These are phyloP conservation scores for Drosophila subpulchrella DNA, from an alignment of 1,140 invertebrate species.

Conservation along the genomic window DNA sequence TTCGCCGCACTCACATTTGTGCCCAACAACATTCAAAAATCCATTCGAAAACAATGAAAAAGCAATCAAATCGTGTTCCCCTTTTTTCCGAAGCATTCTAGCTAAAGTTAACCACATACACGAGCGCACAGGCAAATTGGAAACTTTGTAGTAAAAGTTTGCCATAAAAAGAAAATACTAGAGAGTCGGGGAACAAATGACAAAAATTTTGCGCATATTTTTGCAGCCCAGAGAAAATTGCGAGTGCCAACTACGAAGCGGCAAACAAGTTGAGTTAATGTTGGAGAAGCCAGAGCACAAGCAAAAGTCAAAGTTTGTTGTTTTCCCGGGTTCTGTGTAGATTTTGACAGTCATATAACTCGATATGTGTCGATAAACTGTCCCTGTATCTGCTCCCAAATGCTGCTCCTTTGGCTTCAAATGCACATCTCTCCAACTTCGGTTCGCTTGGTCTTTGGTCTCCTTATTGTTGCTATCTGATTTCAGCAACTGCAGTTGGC, in stretches of 20 bases:
- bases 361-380: slow-evolving; percentile 62
- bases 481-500: slow-evolving; percentile 67
- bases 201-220: slow-evolving; percentile 65
- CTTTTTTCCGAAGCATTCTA: slow-evolving; percentile 16
- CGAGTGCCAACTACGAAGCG: slow-evolving; percentile 24
- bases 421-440: slow-evolving; percentile 14
- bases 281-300: slow-evolving; percentile 18
- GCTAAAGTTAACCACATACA: slow-evolving; percentile 46
- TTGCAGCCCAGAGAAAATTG: slow-evolving; percentile 38
- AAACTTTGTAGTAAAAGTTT: slow-evolving; percentile 61
- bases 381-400: slow-evolving; percentile 10
- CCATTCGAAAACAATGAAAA: slow-evolving; percentile 82
- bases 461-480: slow-evolving; percentile 51
- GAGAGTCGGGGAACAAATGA: slow-evolving; percentile 38
- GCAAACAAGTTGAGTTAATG: slow-evolving; percentile 57
- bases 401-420: neutral
- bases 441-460: slow-evolving; percentile 38
- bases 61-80: slow-evolving; percentile 66
- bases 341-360: slow-evolving; percentile 49
- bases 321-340: slow-evolving; percentile 45
- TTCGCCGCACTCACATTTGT: slow-evolving; percentile 53
- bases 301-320: slow-evolving; percentile 49
- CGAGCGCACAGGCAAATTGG: slow-evolving; percentile 36
- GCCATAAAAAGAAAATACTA: slow-evolving; percentile 27
- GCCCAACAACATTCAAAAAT: slow-evolving; percentile 43